phyloP scores from a whole-genome alignment of 2,113 vertebrate species.

The Sapajus apella region DNA sequence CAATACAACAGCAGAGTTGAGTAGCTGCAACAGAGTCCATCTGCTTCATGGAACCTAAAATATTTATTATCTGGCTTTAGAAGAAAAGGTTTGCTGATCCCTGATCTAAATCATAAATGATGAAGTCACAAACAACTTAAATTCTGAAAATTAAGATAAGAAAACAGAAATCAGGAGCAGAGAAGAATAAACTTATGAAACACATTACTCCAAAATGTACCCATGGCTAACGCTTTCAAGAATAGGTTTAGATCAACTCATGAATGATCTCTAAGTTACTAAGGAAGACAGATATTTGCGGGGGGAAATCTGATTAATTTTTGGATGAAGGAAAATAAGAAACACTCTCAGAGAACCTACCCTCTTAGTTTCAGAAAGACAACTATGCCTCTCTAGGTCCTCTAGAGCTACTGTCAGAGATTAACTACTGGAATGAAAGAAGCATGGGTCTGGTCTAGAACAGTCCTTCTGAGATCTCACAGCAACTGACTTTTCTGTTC shows the following conservation, averaged over 20 bases:
- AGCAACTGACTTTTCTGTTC: neutral
- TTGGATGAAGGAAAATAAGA: neutral
- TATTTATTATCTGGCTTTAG: neutral
- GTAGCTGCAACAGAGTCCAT: neutral
- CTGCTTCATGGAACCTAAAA: neutral
- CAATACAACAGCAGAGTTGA: neutral
- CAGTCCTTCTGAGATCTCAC: neutral
- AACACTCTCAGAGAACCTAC: neutral
- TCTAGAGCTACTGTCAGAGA: neutral
- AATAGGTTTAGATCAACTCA: neutral
- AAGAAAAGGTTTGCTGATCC: neutral
- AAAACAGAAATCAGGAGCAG: slow-evolving; percentile 1
- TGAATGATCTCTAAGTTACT: neutral
- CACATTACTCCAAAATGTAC: neutral
- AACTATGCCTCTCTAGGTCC: neutral
- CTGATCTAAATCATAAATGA: neutral
- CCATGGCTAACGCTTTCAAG: neutral
- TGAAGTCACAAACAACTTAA: neutral
- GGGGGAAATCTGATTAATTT: neutral
- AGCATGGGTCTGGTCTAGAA: neutral
- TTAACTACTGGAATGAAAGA: neutral
- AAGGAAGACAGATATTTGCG: slow-evolving; percentile 1
- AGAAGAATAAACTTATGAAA: neutral
- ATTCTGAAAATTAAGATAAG: slow-evolving; percentile 31
- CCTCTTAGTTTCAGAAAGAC: neutral